Evolutionary conservation across 1,140 invertebrate genomes (phyloP).

Genomic region (Plutomurus gul): DNA sequence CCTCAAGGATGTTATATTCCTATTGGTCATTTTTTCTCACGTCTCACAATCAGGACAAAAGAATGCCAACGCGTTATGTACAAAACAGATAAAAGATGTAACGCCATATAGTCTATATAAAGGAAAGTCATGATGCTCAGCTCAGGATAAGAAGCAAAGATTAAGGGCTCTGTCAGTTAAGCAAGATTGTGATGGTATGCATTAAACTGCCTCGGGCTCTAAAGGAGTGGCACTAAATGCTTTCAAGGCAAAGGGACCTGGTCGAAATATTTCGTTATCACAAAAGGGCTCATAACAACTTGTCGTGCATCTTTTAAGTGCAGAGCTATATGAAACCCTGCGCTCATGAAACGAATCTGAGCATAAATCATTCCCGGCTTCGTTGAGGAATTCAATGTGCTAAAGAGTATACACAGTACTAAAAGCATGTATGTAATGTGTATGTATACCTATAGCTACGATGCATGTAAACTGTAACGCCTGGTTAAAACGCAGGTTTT

Average conservation of each 20-base stretch:
- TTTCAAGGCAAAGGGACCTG: not conserved
- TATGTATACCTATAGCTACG: too few species aligned
- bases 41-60: not conserved
- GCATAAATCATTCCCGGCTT: too few species aligned
- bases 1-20: constrained; percentile 10
- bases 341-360: too few species aligned
- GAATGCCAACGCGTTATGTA: not conserved
- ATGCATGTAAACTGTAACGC: too few species aligned
- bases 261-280: not conserved
- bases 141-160: not conserved
- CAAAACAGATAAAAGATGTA: not conserved
- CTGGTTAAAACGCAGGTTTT: too few species aligned
- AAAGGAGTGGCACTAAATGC: not conserved
- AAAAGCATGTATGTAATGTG: too few species aligned
- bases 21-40: constrained; percentile 1
- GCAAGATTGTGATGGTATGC: constrained; percentile 19
- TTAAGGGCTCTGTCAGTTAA: constrained; percentile 19
- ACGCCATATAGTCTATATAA: too few species aligned
- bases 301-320: not conserved
- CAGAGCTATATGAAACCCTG: not conserved
- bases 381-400: too few species aligned
- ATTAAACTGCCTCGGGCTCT: not conserved
- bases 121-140: not conserved
- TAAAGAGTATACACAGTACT: too few species aligned
- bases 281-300: constrained; percentile 8